phyloP scores from a whole-genome alignment of 2,888 invertebrate species.

The Epinotia ramella region DNA sequence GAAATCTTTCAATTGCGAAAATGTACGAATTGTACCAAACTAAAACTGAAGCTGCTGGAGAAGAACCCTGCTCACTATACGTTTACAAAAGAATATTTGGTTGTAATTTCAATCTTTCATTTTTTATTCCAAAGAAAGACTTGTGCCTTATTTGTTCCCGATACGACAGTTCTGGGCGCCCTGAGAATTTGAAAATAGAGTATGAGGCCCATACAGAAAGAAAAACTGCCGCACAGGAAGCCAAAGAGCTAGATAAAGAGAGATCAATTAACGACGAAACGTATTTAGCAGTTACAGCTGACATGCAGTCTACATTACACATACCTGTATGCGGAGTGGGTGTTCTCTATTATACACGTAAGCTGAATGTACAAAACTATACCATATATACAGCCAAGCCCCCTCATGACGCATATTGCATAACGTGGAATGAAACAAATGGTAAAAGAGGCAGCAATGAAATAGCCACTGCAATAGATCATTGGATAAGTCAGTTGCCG shows the following conservation, averaged over 20 bases:
- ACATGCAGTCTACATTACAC: conserved; percentile 46
- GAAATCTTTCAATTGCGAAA: conserved; percentile 43
- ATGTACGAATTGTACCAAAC: conserved; percentile 46
- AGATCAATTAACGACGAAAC: conserved; percentile 44
- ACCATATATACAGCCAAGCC: conserved; percentile 22
- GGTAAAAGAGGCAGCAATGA: conserved; percentile 29
- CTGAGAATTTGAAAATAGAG: conserved; percentile 38
- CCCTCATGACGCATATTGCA: conserved; percentile 29
- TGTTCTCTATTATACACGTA: conserved; percentile 46
- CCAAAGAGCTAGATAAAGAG: conserved; percentile 42
- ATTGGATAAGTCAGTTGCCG: conserved; percentile 24
- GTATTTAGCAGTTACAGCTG: conserved; percentile 45
- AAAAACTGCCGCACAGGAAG: conserved; percentile 40
- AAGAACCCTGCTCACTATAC: conserved; percentile 30
- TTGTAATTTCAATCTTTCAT: conserved; percentile 42
- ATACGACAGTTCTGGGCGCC: conserved; percentile 25
- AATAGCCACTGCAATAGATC: conserved; percentile 29
- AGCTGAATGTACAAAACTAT: conserved; percentile 43
- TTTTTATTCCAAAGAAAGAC: conserved; percentile 45
- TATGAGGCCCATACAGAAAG: conserved; percentile 45
- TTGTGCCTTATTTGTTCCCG: conserved; percentile 41
- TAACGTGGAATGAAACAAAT: conserved; percentile 26
- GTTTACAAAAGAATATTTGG: conserved; percentile 46
- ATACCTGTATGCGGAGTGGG: conserved; percentile 46
- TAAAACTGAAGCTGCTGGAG: conserved; percentile 16